These are phyloP conservation scores for Heteromyza rotundicornis DNA, from an alignment of 2,888 invertebrate species.

Conservation along the genomic window DNA sequence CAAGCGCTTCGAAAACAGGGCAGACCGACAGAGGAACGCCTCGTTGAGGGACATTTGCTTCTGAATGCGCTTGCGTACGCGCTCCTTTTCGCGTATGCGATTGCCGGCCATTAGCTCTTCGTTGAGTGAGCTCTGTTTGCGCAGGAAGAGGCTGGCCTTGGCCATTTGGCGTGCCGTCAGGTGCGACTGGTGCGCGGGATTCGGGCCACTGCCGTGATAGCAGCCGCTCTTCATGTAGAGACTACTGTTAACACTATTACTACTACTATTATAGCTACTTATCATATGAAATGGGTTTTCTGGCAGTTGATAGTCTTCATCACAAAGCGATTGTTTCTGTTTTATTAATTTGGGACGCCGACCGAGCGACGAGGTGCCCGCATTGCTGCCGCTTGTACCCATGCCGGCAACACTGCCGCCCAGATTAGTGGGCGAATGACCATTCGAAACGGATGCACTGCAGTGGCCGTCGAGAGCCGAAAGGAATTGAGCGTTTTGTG, in stretches of 20 bases:
- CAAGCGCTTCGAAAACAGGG: constrained; percentile 58
- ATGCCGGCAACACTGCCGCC: constrained; percentile 14
- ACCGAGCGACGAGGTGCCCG: constrained; percentile 34
- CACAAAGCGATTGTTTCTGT: constrained; percentile 84
- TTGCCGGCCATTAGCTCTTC: constrained; percentile 91
- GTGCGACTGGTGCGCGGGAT: constrained; percentile 8
- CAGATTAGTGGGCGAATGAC: constrained; percentile 42
- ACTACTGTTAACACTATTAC: constrained; percentile 47
- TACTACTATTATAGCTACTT: constrained; percentile 50
- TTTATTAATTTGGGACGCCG: constrained; percentile 76
- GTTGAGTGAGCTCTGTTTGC: constrained; percentile 85
- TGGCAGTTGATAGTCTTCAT: constrained; percentile 66
- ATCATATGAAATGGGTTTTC: constrained; percentile 52
- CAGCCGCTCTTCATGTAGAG: constrained; percentile 41
- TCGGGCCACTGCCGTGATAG: constrained; percentile 18
- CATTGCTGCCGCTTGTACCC: constrained; percentile 31
- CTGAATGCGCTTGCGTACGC: constrained; percentile 81
- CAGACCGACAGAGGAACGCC: constrained; percentile 73
- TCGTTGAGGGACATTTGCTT: constrained; percentile 90
- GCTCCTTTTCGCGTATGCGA: constrained; percentile 81
- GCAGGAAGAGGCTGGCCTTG: constrained; percentile 57
- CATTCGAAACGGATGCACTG: constrained; percentile 29
- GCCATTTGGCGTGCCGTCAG: constrained; percentile 30
- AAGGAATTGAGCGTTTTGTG: constrained; percentile 26
- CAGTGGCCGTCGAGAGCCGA: constrained; percentile 20